Conservation (phyloP, 2,888 invertebrate species). For the Nomada lathburiana region DNA sequence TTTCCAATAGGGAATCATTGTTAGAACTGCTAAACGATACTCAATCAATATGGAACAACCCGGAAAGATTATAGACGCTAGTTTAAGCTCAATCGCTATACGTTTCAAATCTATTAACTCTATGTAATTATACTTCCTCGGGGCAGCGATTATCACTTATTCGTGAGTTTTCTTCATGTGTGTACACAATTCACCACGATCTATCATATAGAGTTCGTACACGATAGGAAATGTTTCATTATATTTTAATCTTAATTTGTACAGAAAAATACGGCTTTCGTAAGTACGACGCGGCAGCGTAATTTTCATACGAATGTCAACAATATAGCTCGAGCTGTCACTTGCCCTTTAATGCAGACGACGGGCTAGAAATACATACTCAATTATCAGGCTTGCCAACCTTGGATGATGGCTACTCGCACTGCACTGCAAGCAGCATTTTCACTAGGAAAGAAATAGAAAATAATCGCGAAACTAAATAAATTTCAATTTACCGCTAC, state of each 20-base stretch:
- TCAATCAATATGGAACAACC: conserved; percentile 62
- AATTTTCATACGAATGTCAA: conserved; percentile 67
- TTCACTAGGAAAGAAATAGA: conserved; percentile 25
- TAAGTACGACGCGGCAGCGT: conserved; percentile 52
- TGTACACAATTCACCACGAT: conserved; percentile 11
- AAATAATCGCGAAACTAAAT: neutral
- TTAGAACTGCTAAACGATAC: conserved; percentile 51
- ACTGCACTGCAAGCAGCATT: conserved; percentile 35
- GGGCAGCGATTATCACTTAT: conserved; percentile 47
- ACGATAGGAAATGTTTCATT: conserved; percentile 15
- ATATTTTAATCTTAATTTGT: conserved; percentile 31
- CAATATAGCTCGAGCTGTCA: conserved; percentile 70
- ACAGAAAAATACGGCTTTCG: conserved; percentile 42
- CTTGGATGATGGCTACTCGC: neutral
- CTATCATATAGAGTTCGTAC: conserved; percentile 4
- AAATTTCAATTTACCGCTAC: neutral
- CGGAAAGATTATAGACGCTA: conserved; percentile 7
- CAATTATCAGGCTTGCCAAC: conserved; percentile 62
- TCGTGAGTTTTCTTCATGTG: conserved; percentile 28
- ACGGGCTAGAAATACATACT: conserved; percentile 63
- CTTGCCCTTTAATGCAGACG: conserved; percentile 73
- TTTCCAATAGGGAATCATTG: conserved; percentile 57
- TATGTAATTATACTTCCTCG: conserved; percentile 37
- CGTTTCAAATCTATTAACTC: conserved; percentile 38
- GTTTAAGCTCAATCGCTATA: conserved; percentile 20